Evolutionary conservation across 2,797 vertebrate genomes (phyloP).

Genomic region (Phoeniculus purpureus): DNA sequence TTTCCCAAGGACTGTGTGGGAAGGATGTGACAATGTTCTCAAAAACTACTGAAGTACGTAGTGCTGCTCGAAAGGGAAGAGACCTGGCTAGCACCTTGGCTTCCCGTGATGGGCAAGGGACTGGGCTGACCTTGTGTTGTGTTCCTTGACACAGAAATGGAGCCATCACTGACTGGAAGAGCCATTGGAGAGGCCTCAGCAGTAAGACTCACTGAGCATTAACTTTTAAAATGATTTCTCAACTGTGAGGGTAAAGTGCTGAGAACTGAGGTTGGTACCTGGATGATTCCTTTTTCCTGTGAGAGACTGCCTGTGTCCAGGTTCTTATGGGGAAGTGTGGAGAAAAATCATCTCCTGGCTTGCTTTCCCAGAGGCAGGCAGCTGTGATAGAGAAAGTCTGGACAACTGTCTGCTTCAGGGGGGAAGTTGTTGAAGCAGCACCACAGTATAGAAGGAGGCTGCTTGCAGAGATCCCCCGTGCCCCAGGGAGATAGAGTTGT

Average conservation of each 20-base stretch:
- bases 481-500: too few relatives aligned
- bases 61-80: background rate
- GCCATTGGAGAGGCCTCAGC: background rate
- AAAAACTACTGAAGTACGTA: background rate
- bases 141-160: accelerated
- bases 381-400: too few relatives aligned
- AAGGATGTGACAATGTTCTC: background rate
- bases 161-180: background rate
- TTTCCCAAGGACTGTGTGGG: background rate
- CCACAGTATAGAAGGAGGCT: too few relatives aligned
- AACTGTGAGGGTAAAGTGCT: background rate
- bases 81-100: background rate
- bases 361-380: too few relatives aligned
- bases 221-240: background rate
- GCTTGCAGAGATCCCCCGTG: too few relatives aligned
- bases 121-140: accelerated
- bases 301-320: too few relatives aligned
- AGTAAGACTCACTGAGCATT: background rate
- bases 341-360: too few relatives aligned
- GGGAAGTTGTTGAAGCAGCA: too few relatives aligned
- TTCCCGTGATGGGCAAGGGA: background rate
- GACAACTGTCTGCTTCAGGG: too few relatives aligned
- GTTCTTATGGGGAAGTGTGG: too few relatives aligned
- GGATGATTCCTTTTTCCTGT: too few relatives aligned
- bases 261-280: too few relatives aligned